Evolutionary conservation across 2,888 invertebrate genomes (phyloP).

Genomic region (Drosophila parthenogenetica): DNA sequence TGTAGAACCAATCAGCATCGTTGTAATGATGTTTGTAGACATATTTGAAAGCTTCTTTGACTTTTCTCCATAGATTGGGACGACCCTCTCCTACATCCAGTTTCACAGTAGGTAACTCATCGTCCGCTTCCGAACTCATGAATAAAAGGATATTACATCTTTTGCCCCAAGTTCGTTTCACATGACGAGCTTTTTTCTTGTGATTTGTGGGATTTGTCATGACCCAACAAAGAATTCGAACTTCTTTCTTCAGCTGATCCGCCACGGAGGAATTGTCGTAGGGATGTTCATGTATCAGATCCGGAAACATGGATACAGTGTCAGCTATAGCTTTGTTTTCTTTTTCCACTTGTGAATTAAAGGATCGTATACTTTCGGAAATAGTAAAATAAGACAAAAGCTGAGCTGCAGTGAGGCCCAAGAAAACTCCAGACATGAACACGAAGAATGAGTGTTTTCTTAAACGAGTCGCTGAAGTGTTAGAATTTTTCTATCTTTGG

Average conservation of each 20-base stretch:
- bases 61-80: slow-evolving; percentile 96
- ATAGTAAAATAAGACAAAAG: slow-evolving; percentile 37
- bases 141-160: slow-evolving; percentile 93
- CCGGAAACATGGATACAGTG: not conserved
- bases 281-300: slow-evolving; percentile 8
- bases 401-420: slow-evolving; percentile 38
- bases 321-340: not conserved
- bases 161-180: slow-evolving; percentile 97
- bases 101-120: slow-evolving; percentile 90
- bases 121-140: slow-evolving; percentile 92
- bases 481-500: not conserved
- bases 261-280: slow-evolving; percentile 86
- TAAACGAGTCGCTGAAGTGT: slow-evolving; percentile 18
- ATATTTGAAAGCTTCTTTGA: slow-evolving; percentile 95
- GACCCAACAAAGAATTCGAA: slow-evolving; percentile 96
- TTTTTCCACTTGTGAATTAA: not conserved
- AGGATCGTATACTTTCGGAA: slow-evolving; percentile 14
- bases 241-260: slow-evolving; percentile 89
- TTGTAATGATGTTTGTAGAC: slow-evolving; percentile 92
- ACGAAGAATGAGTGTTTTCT: slow-evolving; percentile 18
- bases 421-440: slow-evolving; percentile 25
- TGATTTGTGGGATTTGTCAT: slow-evolving; percentile 97
- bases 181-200: slow-evolving; percentile 93
- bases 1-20: slow-evolving; percentile 97
- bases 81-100: slow-evolving; percentile 94